Conservation (phyloP, 2,797 vertebrate genomes). For the Tarsius wallacei region DNA sequence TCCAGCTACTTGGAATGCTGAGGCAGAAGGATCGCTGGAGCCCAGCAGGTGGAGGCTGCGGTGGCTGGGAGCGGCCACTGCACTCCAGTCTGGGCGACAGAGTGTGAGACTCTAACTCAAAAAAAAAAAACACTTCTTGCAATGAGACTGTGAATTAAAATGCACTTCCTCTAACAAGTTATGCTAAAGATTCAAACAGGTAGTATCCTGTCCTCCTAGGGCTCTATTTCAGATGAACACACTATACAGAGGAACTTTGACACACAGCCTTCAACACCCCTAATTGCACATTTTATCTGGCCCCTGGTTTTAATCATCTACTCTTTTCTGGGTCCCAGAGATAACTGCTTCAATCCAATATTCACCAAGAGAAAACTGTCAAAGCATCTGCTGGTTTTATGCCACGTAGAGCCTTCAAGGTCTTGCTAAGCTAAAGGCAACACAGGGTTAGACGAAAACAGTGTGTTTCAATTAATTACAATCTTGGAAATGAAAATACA, state of each 20-base stretch:
- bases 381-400: not conserved
- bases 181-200: not conserved
- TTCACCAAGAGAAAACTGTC: not conserved
- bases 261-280: not conserved
- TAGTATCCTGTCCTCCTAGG: not conserved
- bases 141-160: not conserved
- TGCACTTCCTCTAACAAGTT: not conserved
- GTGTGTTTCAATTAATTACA: not conserved
- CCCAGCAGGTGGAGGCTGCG: no score
- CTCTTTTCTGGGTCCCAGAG: constrained; percentile 19
- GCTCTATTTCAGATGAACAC: not conserved
- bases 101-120: no score
- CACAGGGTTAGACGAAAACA: not conserved
- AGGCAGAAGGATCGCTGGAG: no score
- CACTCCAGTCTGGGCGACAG: no score
- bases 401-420: not conserved
- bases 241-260: not conserved
- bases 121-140: not conserved
- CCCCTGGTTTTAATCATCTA: not conserved
- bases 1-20: no score
- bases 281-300: not conserved
- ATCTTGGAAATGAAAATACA: constrained; percentile 15
- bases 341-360: not conserved
- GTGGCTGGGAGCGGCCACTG: no score
- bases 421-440: constrained; percentile 50